phyloP scores from a whole-genome alignment of 2,797 vertebrate species.

The Pyrocephalus nanus region DNA sequence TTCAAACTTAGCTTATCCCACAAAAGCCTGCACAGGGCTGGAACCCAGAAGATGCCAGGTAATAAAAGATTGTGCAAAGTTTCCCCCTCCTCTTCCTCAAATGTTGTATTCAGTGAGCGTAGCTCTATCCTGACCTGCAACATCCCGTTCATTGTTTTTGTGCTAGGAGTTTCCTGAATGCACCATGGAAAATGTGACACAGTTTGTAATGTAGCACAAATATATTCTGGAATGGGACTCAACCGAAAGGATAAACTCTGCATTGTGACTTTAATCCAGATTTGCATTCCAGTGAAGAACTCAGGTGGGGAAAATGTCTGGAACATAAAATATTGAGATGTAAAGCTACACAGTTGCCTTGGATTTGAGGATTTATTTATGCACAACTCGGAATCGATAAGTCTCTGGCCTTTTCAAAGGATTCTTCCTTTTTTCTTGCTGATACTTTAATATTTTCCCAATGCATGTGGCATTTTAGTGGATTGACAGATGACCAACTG shows the following conservation, averaged over 20 bases:
- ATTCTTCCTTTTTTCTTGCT: neutral
- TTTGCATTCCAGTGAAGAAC: neutral
- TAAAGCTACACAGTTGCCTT: neutral
- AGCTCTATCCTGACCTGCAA: neutral
- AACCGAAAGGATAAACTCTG: neutral
- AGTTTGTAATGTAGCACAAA: neutral
- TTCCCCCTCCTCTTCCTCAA: neutral
- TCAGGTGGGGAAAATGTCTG: neutral
- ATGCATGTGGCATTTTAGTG: neutral
- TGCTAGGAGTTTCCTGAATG: conserved; percentile 26
- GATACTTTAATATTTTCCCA: neutral
- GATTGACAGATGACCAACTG: neutral
- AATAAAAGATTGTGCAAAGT: neutral
- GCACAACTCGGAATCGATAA: neutral
- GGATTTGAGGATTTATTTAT: neutral
- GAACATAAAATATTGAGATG: neutral
- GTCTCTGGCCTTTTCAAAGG: neutral
- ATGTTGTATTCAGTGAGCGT: neutral
- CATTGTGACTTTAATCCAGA: neutral
- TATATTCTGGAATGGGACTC: neutral
- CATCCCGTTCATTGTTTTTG: conserved; percentile 2
- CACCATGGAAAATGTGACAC: neutral
- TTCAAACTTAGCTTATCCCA: neutral
- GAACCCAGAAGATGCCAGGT: neutral
- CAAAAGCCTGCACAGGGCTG: neutral